A percentile compares a stretch with the other conserved stretches of the same genome.
These are phyloP conservation scores for Tenthredo distinguenda DNA, from an alignment of 2,888 invertebrate genomes.

Conservation along the genomic window DNA sequence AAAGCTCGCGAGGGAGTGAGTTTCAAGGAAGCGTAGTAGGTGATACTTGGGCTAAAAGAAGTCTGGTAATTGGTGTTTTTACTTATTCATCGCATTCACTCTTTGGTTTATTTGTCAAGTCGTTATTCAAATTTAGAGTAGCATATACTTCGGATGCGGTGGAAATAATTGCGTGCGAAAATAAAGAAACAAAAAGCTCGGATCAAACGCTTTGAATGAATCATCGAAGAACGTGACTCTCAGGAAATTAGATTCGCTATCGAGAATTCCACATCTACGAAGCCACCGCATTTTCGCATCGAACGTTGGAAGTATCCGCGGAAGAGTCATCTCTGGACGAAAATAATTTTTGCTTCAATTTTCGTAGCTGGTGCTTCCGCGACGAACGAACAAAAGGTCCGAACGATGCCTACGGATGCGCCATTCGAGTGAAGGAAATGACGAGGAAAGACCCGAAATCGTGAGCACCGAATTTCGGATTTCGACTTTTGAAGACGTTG, in stretches of 20 bases:
- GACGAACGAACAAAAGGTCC: neutral
- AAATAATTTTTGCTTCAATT: neutral
- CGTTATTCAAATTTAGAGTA: neutral
- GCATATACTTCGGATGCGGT: neutral
- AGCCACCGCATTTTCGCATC: neutral
- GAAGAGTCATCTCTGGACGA: neutral
- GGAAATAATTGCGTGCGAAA: neutral
- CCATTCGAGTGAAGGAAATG: neutral
- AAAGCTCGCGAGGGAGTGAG: neutral
- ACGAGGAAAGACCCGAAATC: neutral
- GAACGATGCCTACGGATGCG: neutral
- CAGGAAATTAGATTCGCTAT: conserved; percentile 20
- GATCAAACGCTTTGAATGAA: neutral
- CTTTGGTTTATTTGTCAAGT: too few species aligned
- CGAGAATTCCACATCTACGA: neutral
- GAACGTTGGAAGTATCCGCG: neutral
- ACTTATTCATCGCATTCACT: neutral
- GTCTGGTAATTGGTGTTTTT: neutral
- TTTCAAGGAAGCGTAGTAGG: neutral
- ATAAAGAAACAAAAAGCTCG: neutral
- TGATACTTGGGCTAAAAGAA: neutral
- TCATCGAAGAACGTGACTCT: neutral
- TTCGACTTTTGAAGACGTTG: neutral
- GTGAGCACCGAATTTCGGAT: neutral
- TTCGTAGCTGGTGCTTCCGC: neutral